Base-by-base conservation (phyloP, 1,140 invertebrate genomes). In the Drosophila sp. region DNA sequence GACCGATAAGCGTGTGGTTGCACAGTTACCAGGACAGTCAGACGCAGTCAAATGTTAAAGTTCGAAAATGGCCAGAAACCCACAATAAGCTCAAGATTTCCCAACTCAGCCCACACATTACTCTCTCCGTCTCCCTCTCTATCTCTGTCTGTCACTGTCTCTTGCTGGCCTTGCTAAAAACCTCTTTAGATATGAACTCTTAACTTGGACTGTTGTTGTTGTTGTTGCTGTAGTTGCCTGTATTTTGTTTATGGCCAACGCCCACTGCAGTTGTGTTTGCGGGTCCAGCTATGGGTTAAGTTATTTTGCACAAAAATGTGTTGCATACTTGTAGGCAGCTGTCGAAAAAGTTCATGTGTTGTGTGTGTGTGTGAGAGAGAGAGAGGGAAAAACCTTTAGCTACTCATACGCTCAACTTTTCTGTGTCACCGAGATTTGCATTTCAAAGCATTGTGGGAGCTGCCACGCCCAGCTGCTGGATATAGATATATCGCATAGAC, bases 1-100 rank as follows among this genome's bases (percentile, higher is more conserved):
- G 82, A 89, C 82, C 82, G 83, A 86, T 86, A 86, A 87, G 82
- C 78, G 75, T 87, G 82, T 78, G 66, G 70, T 67, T 87, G 82
- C 82, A 89, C 82, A 89, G 83, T 87, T 89, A 21, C 21, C 21
- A 21, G 87, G 58, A 72, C 38, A 67, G 61, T 41, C 65, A 69
- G 54, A 59, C 58, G 36, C 40, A 18, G 43, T 14, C 32, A 61
- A 72, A 76, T 75, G 65, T 57, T 62, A 70, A 87, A 87, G 76
- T 87, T 87, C 72, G 75, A 69, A 82, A 86, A 80, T 89, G 63
- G 82, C 50, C 78, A 78, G 71, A 64, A 78, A 79, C 73, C 78
- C 76, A 87, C 83, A 82, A 82, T 82, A 87, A 87, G 82, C 82
- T 72, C 65, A 76, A 77, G 59, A 69, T 67, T 69, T 66, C 9